Evolutionary conservation across 2,888 invertebrate species (phyloP), one percentile per base, ranked within the genome.

Genomic region (Ormia ochracea): DNA sequence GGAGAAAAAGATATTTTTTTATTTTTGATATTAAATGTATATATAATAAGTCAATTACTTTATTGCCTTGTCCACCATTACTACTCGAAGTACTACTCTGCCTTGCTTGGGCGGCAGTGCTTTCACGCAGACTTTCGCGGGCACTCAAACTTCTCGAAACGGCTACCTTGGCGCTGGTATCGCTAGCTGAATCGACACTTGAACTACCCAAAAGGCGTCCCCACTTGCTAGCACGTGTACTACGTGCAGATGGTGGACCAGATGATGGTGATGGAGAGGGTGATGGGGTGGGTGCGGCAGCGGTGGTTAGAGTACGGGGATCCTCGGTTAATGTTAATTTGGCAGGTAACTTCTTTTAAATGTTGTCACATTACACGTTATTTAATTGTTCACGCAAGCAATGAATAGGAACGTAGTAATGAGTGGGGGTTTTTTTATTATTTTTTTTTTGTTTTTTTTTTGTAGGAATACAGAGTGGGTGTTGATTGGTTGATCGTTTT

Each of bases 161-260:
- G 75, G 91, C 90, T 83, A 90, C 90, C 86, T 90, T 91, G 84
- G 89, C 90, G 82, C 92, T 92, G 59, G 91, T 90, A 85, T 93
- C 94, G 85, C 93, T 93, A 85, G 92, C 92, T 80, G 94, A 94
- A 90, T 95, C 95, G 85, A 94, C 90, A 90, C 95, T 94, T 83
- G 94, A 94, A 86, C 93, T 94, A 86, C 95, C 94, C 88, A 95
- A 91, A 85, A 96, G 91, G 81, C 96, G 93, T 70, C 96, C 95
- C 96, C 96, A 96, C 91, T 95, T 95, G 89, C 94, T 92, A 85
- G 90, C 89, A 90, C 90, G 87, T 84, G 88, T 92, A 83, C 92
- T 89, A 85, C 91, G 90, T 76, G 91, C 91, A 85, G 91, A 91
- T 83, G 90, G 90, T 84, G 91, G 91, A 85, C 91, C 89, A 82